These are phyloP conservation scores for Arctia plantaginis DNA, from an alignment of 2,888 invertebrate genomes.

Conservation along the genomic window DNA sequence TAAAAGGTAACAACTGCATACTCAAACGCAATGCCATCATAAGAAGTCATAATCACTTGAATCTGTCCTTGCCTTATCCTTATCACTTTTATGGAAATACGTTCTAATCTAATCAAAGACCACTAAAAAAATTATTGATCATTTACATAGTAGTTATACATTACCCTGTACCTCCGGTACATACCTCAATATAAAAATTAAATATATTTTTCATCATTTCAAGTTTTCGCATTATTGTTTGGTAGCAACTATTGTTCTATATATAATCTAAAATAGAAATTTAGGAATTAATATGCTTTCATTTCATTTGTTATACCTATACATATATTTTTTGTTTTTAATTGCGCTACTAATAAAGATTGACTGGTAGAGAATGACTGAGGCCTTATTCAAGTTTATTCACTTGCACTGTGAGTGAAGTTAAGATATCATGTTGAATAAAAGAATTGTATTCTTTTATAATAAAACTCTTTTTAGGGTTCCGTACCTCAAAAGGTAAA, in stretches of 20 bases:
- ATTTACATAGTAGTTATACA: neutral
- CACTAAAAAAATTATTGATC: neutral
- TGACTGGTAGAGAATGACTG: neutral
- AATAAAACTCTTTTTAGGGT: no score
- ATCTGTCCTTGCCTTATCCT: neutral
- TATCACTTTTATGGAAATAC: no score
- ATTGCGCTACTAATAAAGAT: no score
- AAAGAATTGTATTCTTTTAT: neutral
- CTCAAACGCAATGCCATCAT: neutral
- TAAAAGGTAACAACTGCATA: no score
- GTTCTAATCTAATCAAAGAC: neutral
- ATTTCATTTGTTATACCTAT: no score
- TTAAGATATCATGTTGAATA: no score
- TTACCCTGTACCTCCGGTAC: no score
- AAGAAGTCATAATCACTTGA: neutral
- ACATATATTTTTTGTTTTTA: no score
- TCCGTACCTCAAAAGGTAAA: no score
- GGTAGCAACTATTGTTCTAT: no score
- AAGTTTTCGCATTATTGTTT: neutral
- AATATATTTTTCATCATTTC: neutral
- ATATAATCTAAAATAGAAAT: no score
- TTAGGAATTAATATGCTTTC: no score
- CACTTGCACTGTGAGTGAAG: neutral
- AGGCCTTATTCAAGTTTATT: neutral
- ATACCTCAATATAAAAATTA: neutral